Conservation (phyloP, 2,797 vertebrate genomes). For the Rhadinocentrus ornatus region DNA sequence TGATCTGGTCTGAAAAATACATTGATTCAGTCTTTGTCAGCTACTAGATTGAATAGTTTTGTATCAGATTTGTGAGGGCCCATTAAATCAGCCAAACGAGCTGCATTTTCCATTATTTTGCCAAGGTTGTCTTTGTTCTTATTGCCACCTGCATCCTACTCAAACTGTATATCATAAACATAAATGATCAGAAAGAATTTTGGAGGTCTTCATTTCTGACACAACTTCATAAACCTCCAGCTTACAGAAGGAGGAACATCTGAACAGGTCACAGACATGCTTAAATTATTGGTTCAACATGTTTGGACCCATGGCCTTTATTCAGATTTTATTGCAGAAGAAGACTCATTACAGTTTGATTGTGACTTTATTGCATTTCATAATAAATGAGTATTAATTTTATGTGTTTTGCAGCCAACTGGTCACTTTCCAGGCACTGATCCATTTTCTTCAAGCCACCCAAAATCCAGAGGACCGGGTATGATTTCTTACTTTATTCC, state of each 20-base stretch:
- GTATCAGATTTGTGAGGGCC: too few species aligned
- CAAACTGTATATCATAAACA: not conserved
- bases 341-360: not conserved
- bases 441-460: constrained; percentile 88
- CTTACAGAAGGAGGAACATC: not conserved
- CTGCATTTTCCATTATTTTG: not conserved
- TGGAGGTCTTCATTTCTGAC: not conserved
- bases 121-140: not conserved
- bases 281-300: not conserved
- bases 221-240: not conserved
- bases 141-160: not conserved
- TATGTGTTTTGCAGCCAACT: constrained; percentile 74
- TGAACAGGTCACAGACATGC: not conserved
- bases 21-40: too few species aligned
- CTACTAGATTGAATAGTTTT: too few species aligned
- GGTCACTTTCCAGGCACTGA: constrained; percentile 90
- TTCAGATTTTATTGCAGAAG: not conserved
- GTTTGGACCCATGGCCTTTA: not conserved
- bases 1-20: too few species aligned
- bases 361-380: not conserved
- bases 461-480: constrained; percentile 93
- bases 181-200: not conserved
- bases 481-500: constrained; percentile 24
- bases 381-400: not conserved
- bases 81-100: too few species aligned